Conservation (phyloP, 2,888 invertebrate genomes). For the Drosophila hawaiiensis region DNA sequence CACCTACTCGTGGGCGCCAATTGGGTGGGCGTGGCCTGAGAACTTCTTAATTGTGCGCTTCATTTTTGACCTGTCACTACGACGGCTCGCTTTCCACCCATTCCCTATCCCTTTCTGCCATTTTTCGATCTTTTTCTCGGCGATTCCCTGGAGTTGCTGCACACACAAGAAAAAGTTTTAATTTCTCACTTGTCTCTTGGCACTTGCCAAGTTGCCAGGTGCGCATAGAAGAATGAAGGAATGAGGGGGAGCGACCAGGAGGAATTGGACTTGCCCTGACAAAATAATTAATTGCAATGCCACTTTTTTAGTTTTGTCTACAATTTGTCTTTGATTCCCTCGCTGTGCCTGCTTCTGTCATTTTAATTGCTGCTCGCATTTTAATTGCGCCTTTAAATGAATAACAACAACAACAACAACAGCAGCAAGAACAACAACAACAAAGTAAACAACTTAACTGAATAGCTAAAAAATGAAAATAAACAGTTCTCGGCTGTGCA, state of each 20-base stretch:
- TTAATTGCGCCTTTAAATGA: slow-evolving; percentile 41
- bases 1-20: slow-evolving; percentile 3
- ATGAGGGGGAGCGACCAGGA: not conserved
- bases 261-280: slow-evolving; percentile 36
- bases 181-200: slow-evolving; percentile 75
- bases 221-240: slow-evolving; percentile 8
- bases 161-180: slow-evolving; percentile 58
- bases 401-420: not conserved
- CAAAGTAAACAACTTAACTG: slow-evolving; percentile 24
- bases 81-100: slow-evolving; percentile 8
- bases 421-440: not conserved
- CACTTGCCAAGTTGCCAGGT: slow-evolving; percentile 56
- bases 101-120: slow-evolving; percentile 5
- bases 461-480: slow-evolving; percentile 2
- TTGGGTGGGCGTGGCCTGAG: slow-evolving; percentile 50
- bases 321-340: slow-evolving; percentile 75
- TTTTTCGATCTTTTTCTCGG: not conserved
- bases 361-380: slow-evolving; percentile 11
- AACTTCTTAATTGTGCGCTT: slow-evolving; percentile 79
- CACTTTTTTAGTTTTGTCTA: slow-evolving; percentile 63
- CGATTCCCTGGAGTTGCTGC: slow-evolving; percentile 12
- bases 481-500: slow-evolving; percentile 18
- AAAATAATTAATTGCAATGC: slow-evolving; percentile 77
- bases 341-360: slow-evolving; percentile 20
- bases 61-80: slow-evolving; percentile 76